Conservation (phyloP, 2,888 invertebrate genomes). For the Cotesia congregata region DNA sequence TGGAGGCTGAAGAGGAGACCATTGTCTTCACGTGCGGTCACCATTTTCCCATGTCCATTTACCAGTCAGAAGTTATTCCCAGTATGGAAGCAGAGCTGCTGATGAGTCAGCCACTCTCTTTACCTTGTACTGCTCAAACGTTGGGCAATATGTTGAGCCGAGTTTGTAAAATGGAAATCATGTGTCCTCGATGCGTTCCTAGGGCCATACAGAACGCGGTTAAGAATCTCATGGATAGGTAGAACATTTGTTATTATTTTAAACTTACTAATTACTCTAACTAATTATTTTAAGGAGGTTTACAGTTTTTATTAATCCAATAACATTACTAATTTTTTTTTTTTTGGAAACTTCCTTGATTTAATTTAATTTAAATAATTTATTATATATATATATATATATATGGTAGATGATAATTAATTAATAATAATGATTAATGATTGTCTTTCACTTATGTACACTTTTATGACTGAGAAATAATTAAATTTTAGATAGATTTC, state of each 20-base stretch:
- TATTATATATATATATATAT: background rate
- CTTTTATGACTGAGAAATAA: background rate
- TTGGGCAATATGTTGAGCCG: constrained; percentile 59
- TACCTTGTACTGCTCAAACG: constrained; percentile 66
- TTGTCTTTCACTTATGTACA: background rate
- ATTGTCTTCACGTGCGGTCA: constrained; percentile 68
- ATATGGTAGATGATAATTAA: background rate
- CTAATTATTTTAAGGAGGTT: constrained; percentile 6
- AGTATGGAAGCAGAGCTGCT: constrained; percentile 66
- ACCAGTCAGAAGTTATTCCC: constrained; percentile 62
- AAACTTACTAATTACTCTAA: background rate
- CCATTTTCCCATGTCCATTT: constrained; percentile 62
- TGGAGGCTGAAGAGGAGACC: constrained; percentile 62
- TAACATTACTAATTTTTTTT: background rate
- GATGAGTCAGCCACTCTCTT: constrained; percentile 57
- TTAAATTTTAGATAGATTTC: background rate
- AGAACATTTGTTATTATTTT: constrained; percentile 22
- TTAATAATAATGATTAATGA: background rate
- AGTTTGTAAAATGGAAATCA: constrained; percentile 61
- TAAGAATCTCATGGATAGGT: constrained; percentile 52
- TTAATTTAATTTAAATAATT: background rate
- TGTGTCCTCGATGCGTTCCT: constrained; percentile 65
- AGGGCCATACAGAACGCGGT: constrained; percentile 58
- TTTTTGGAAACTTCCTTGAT: background rate
- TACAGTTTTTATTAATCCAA: background rate